Evolutionary conservation across 1,140 invertebrate genomes (phyloP).

Genomic region (Heliconius nattereri): DNA sequence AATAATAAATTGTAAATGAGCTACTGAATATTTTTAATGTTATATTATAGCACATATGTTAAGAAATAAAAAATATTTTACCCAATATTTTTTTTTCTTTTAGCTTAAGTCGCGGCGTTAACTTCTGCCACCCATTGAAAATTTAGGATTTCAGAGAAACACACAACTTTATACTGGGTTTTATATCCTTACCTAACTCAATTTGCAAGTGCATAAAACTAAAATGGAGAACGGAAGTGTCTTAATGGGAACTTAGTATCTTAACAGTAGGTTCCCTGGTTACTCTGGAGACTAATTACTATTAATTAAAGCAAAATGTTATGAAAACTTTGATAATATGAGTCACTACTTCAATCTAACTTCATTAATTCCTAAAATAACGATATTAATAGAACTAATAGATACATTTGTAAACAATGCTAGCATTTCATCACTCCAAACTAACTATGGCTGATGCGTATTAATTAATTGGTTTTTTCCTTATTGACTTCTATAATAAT

Average conservation of each 20-base stretch:
- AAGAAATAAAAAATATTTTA: too few relatives aligned
- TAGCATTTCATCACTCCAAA: not conserved
- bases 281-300: not conserved
- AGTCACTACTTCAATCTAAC: not conserved
- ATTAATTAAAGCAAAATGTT: not conserved
- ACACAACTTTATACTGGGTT: too few relatives aligned
- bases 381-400: conserved; percentile 7
- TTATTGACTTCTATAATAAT: not conserved
- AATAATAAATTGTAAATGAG: too few relatives aligned
- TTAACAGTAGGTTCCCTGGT: not conserved
- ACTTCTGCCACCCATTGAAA: too few relatives aligned
- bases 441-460: not conserved
- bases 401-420: conserved; percentile 32
- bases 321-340: not conserved
- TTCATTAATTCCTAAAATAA: not conserved
- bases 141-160: too few relatives aligned
- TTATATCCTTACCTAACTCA: too few relatives aligned
- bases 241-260: not conserved
- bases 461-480: conserved; percentile 31
- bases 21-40: too few relatives aligned
- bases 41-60: too few relatives aligned
- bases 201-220: not conserved
- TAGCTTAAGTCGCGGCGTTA: too few relatives aligned
- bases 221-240: not conserved
- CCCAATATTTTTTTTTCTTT: too few relatives aligned